Conservation (phyloP, 2,113 vertebrate species). For the Aegypius monachus region DNA sequence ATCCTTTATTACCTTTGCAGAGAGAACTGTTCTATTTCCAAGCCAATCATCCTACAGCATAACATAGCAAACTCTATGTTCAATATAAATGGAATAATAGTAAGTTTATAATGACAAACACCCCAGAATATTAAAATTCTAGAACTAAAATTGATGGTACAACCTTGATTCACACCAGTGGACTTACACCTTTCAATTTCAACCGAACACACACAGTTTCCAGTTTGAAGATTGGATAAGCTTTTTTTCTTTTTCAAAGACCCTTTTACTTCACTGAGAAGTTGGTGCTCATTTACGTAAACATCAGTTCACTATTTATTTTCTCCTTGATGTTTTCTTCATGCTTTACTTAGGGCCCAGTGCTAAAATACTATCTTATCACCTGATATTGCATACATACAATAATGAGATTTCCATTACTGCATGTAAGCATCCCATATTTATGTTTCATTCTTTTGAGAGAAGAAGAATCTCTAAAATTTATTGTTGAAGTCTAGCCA, state of each 20-base stretch:
- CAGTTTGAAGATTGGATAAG: not conserved
- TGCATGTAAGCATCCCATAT: not conserved
- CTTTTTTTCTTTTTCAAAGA: not conserved
- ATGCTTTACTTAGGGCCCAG: not conserved
- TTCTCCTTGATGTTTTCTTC: not conserved
- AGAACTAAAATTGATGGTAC: not conserved
- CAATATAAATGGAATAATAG: not conserved
- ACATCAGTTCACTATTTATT: not conserved
- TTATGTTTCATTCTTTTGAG: not conserved
- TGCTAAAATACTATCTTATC: not conserved
- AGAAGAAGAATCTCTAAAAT: not conserved
- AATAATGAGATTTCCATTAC: not conserved
- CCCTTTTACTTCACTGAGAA: not conserved
- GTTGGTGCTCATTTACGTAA: not conserved
- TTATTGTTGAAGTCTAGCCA: not conserved
- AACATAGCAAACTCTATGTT: not conserved
- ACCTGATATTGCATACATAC: no score
- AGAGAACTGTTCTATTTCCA: not conserved
- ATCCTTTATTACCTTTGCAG: not conserved
- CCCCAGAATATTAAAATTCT: not conserved
- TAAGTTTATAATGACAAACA: not conserved
- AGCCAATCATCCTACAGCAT: not conserved
- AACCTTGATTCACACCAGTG: not conserved
- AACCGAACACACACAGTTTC: not conserved
- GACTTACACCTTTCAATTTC: not conserved